A percentile compares a stretch with the other conserved stretches of the same genome.
These are phyloP conservation scores for Scomber japonicus DNA, from an alignment of 2,113 vertebrate species.

Conservation along the genomic window DNA sequence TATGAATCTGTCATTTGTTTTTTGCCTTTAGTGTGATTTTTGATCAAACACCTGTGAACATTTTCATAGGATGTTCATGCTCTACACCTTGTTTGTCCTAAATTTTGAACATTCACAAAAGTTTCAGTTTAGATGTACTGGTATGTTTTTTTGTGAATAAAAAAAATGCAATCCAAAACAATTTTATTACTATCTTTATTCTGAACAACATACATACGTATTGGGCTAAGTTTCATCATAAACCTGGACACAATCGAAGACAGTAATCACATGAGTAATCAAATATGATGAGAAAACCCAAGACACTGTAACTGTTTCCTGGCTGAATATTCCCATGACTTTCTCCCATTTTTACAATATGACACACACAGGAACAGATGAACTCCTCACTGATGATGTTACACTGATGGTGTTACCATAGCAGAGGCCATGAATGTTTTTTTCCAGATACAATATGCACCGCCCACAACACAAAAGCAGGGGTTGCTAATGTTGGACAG, in stretches of 20 bases:
- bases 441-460: constrained; percentile 24
- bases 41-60: too few relatives aligned
- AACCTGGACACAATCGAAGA: constrained; percentile 12
- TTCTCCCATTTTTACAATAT: constrained; percentile 15
- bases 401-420: constrained; percentile 28
- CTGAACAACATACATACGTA: constrained; percentile 18
- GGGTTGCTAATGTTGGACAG: not conserved
- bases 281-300: not conserved
- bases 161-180: constrained; percentile 1
- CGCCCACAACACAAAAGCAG: not conserved
- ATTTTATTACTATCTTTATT: constrained; percentile 37
- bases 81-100: too few relatives aligned
- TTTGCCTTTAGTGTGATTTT: too few relatives aligned
- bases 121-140: too few relatives aligned
- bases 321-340: not conserved
- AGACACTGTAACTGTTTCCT: not conserved
- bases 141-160: not conserved
- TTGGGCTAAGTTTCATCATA: constrained; percentile 10
- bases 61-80: too few relatives aligned
- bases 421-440: not conserved
- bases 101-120: too few relatives aligned
- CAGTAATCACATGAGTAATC: not conserved
- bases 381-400: constrained; percentile 3
- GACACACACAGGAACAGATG: constrained; percentile 21
- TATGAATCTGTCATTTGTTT: too few relatives aligned